Base-by-base conservation (phyloP, 1,140 invertebrate species). In the Scaptodrosophila lebanonensis region DNA sequence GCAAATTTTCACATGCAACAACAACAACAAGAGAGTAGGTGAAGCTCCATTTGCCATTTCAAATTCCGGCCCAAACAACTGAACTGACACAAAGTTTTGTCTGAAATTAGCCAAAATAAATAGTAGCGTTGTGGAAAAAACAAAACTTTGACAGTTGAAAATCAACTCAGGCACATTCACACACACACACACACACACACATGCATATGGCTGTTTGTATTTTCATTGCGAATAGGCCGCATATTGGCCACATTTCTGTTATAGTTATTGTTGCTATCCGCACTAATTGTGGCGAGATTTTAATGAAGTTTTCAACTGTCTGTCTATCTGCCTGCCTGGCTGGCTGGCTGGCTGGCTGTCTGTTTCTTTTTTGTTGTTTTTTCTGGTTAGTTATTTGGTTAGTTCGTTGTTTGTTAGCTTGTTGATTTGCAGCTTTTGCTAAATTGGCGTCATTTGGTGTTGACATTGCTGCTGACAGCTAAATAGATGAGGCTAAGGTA, bases 1-100 rank as follows among this genome's bases (percentile, higher is more conserved):
- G 66, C 75, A 82, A 82, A 79, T 69, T 77, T 82, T 73, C 75
- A 73, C 73, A 79, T 82, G 73, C 75, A 69, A 79, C 53, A 39
- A 30, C 12, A 38, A 30, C 52, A 35, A 16, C 16, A 17, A 40
- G 8, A 32, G 5, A 1, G 2, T 18, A 17, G 17, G n/a, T 36
- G 17, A 48, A 27, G 22, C 45, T 11, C 12, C 25, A 11, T 16
- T 8, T 7, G 0, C 17, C 22, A 7, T 39, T 8, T 17, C 39
- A 15, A 43, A 17, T 17, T 11, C 18, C 9, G 18, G 3, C 9
- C 9, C 39, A 15, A n/a, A n/a, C n/a, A n/a, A 17, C 12, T 15
- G 32, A 29, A 6, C 13, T 40, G 42, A 30, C 22, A 33, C 18
- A 29, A 32, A 48, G 38, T 39, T 5, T 36, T 44, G 59, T 40